A percentile compares a stretch with the other conserved stretches of the same genome.
phyloP scores from a whole-genome alignment of 2,888 invertebrate species.

The Laothoe populi region DNA sequence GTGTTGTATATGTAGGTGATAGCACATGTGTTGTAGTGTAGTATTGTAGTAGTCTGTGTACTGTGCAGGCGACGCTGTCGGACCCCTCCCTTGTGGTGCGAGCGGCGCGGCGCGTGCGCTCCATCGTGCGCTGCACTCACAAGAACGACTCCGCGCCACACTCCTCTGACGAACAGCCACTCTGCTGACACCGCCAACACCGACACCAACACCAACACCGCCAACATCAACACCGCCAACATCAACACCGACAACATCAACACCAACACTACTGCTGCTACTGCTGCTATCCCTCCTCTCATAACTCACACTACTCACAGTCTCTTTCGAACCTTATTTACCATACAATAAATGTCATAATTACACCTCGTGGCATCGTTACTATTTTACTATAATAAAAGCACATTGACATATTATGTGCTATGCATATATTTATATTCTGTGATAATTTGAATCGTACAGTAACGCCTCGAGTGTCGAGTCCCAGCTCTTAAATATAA shows the following conservation, averaged over 20 bases:
- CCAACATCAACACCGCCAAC: background rate
- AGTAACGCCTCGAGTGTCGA: background rate
- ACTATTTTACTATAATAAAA: too few species aligned
- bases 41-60: too few species aligned
- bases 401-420: background rate
- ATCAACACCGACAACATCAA: background rate
- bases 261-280: background rate
- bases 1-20: too few species aligned
- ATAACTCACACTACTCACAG: background rate
- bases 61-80: conserved; percentile 40
- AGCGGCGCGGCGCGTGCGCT: conserved; percentile 34
- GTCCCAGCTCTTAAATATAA: background rate
- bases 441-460: conserved; percentile 7
- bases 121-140: conserved; percentile 38
- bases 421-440: background rate
- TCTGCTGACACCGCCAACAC: conserved; percentile 11
- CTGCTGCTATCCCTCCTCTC: background rate
- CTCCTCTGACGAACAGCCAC: conserved; percentile 14
- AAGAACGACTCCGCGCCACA: background rate
- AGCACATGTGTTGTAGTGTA: too few species aligned
- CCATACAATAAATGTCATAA: background rate
- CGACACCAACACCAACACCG: background rate
- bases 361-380: too few species aligned
- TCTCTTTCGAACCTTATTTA: background rate
- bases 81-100: conserved; percentile 43